Percentiles rank a stretch among this genome's conserved stretches.
Conservation (phyloP, 2,888 invertebrate genomes). For the Oxytorus armatus region DNA sequence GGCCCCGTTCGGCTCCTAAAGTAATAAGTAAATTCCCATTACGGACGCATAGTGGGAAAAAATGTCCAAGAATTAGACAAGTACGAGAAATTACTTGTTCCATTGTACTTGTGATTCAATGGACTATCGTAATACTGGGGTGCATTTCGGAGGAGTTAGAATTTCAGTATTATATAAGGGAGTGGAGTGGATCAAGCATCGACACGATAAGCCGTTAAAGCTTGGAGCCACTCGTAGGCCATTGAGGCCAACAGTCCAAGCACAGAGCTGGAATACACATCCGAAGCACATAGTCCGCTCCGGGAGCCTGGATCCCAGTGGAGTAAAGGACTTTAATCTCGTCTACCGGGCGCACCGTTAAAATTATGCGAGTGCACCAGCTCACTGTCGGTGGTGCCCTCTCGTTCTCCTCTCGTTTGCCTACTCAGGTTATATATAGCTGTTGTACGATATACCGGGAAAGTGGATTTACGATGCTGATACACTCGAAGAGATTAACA, state of each 20-base stretch:
- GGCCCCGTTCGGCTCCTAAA: too few species aligned
- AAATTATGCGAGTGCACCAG: constrained; percentile 66
- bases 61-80: too few species aligned
- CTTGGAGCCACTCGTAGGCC: constrained; percentile 37
- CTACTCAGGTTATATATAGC: constrained; percentile 24
- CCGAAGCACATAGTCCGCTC: constrained; percentile 10
- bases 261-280: constrained; percentile 29
- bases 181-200: constrained; percentile 52
- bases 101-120: too few species aligned
- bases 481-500: constrained; percentile 47
- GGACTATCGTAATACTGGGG: neutral
- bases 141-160: neutral
- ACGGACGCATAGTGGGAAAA: too few species aligned
- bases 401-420: constrained; percentile 17
- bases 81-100: too few species aligned
- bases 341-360: constrained; percentile 54
- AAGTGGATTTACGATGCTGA: constrained; percentile 62
- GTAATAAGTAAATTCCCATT: too few species aligned
- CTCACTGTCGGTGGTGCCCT: constrained; percentile 41
- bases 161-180: constrained; percentile 25
- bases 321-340: constrained; percentile 62
- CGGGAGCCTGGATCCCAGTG: constrained; percentile 28
- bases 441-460: constrained; percentile 19
- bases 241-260: constrained; percentile 33
- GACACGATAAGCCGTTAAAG: constrained; percentile 50